Base-by-base conservation (phyloP, 2,113 vertebrate species). In the Thunnus maccoyii region DNA sequence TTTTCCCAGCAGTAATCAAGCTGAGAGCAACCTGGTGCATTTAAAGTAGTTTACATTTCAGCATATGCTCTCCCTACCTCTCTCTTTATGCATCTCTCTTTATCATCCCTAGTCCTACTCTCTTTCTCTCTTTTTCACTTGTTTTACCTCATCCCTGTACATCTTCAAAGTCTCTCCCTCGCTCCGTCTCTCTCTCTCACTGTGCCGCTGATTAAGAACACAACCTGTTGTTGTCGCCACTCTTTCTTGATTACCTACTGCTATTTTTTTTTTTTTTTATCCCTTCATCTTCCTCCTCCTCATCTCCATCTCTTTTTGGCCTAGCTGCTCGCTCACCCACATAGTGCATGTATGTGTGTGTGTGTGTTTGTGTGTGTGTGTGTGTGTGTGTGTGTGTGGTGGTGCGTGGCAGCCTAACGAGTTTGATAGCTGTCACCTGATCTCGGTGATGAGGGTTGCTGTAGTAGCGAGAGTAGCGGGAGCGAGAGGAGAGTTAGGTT, bases 391-490 rank as follows among this genome's bases (percentile, higher is more conserved):
- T 63, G 70, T 14, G 88, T 86, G 84, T 74, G 86, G 56, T 10
- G 51, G 78, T 83, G 88, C 87, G 32, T 76, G 88, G 85, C 77
- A 57, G 87, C 86, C 89, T 91, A 91, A 93, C 91, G 89, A 93
- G 91, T 94, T 94, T 94, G 90, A 94, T 95, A 93, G 93, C 91
- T 93, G 94, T 96, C 93, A 96, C 91, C 85, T 95, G 95, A 97
- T 95, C 95, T 91, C 91, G 90, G 93, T 93, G 90, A 89, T 93
- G 93, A 95, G 94, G 94, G 93, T 90, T 95, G 93, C 94, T 93
- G 93, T 94, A 93, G 96, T 95, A 96, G 90, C 89, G 78, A 81
- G 84, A 84, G 86, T 74, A 90, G 58, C 76, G 63, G 82, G 86
- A 91, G 90, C 86, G 76, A 87, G 90, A 86, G 86, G 94, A 93